Evolutionary conservation across 2,888 invertebrate genomes (phyloP).

Genomic region (Coenonympha arcania): DNA sequence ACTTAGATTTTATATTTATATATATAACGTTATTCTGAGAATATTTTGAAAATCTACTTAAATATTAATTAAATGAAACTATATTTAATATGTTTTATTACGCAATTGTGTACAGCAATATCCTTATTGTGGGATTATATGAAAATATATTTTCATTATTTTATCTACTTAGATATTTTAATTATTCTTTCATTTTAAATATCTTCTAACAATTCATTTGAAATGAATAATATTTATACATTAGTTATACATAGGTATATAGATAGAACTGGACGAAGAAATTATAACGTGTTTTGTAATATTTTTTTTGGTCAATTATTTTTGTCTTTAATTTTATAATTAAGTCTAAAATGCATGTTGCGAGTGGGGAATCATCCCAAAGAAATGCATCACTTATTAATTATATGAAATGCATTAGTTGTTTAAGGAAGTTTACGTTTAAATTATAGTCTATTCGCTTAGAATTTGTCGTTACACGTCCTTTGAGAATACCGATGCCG

Average conservation of each 20-base stretch:
- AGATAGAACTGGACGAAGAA: not conserved
- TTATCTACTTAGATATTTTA: not conserved
- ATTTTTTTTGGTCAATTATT: not conserved
- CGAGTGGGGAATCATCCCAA: not conserved
- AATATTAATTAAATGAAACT: slow-evolving; percentile 10
- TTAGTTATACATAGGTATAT: not conserved
- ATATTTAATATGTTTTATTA: slow-evolving; percentile 9
- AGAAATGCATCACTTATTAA: slow-evolving; percentile 9
- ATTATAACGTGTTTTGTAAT: not conserved
- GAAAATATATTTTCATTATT: slow-evolving; percentile 14
- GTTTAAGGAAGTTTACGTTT: too few relatives aligned
- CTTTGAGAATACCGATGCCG: too few relatives aligned
- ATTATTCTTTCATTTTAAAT: slow-evolving; percentile 11
- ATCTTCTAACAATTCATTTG: slow-evolving; percentile 10
- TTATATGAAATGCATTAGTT: too few relatives aligned
- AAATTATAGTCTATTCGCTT: too few relatives aligned
- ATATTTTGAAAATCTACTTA: slow-evolving; percentile 22
- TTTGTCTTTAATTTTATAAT: not conserved
- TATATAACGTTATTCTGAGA: slow-evolving; percentile 24
- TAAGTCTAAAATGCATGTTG: slow-evolving; percentile 2
- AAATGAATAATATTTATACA: not conserved
- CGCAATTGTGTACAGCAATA: slow-evolving; percentile 17
- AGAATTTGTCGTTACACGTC: too few relatives aligned
- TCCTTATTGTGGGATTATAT: slow-evolving; percentile 5
- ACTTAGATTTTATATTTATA: slow-evolving; percentile 12